Evolutionary conservation across 1,140 invertebrate species (phyloP).

Genomic region (Drosophila sp.): DNA sequence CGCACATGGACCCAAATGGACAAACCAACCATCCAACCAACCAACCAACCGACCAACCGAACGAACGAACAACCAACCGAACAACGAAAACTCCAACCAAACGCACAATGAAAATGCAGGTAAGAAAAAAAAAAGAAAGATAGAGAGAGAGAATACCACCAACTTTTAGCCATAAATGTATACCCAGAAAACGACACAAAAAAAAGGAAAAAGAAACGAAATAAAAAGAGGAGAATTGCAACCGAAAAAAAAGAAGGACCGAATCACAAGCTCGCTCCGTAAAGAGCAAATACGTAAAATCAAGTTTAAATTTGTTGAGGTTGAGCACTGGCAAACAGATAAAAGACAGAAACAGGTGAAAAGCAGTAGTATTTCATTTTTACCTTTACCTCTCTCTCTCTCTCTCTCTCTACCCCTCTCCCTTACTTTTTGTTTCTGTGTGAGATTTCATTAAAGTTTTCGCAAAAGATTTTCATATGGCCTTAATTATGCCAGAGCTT

Average conservation of each 20-base stretch:
- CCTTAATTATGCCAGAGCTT: slow-evolving; percentile 5
- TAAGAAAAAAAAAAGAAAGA: slow-evolving; percentile 9
- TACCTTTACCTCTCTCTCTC: background rate
- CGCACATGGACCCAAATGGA: slow-evolving; percentile 60
- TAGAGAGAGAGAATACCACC: slow-evolving; percentile 13
- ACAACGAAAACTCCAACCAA: slow-evolving; percentile 38
- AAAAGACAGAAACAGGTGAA: slow-evolving; percentile 36
- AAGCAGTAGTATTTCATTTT: slow-evolving; percentile 6
- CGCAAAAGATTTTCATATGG: slow-evolving; percentile 14
- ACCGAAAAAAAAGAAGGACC: slow-evolving; percentile 18
- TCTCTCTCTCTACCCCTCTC: background rate
- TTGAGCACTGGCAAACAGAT: slow-evolving; percentile 40
- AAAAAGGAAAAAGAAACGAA: slow-evolving; percentile 20
- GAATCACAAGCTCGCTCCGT: slow-evolving; percentile 1
- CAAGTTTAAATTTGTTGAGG: slow-evolving; percentile 75
- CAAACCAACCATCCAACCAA: slow-evolving; percentile 6
- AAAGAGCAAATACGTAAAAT: slow-evolving; percentile 69
- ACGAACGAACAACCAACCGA: slow-evolving; percentile 11
- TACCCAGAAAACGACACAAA: slow-evolving; percentile 12
- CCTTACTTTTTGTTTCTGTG: background rate
- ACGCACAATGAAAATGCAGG: slow-evolving; percentile 54
- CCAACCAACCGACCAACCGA: slow-evolving; percentile 3
- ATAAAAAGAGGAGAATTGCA: background rate
- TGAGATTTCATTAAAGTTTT: slow-evolving; percentile 46
- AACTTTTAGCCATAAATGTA: slow-evolving; percentile 56